Conservation (phyloP, 1,140 invertebrate species). For the Drosophila parvula region DNA sequence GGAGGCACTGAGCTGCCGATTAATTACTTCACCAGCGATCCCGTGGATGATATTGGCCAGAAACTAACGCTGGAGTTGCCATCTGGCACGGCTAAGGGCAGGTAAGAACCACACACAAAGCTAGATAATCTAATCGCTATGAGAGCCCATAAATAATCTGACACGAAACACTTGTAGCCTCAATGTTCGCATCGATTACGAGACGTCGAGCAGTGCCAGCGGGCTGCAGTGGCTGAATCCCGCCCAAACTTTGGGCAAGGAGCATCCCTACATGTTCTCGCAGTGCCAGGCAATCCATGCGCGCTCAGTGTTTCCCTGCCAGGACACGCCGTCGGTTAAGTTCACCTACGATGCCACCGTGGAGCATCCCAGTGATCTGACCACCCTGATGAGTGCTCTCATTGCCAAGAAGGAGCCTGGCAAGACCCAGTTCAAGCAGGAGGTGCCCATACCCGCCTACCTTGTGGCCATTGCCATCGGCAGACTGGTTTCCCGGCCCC, state of each 20-base stretch:
- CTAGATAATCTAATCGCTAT: slow-evolving; percentile 60
- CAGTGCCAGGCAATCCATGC: slow-evolving; percentile 97
- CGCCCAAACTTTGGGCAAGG: slow-evolving; percentile 94
- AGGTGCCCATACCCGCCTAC: slow-evolving; percentile 90
- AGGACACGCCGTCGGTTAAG: slow-evolving; percentile 97
- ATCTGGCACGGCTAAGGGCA: slow-evolving; percentile 78
- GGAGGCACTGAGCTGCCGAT: slow-evolving; percentile 86
- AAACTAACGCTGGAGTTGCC: slow-evolving; percentile 90
- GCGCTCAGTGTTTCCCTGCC: slow-evolving; percentile 94
- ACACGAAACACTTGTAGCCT: slow-evolving; percentile 84
- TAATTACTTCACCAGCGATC: slow-evolving; percentile 87
- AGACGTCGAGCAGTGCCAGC: slow-evolving; percentile 89
- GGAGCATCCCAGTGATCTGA: slow-evolving; percentile 90
- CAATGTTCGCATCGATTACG: slow-evolving; percentile 89
- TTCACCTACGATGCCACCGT: slow-evolving; percentile 93
- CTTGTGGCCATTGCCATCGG: slow-evolving; percentile 95
- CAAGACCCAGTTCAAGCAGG: slow-evolving; percentile 89
- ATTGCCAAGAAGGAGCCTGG: slow-evolving; percentile 84
- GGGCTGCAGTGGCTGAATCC: slow-evolving; percentile 96
- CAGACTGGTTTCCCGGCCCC: slow-evolving; percentile 89
- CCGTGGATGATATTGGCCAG: slow-evolving; percentile 89
- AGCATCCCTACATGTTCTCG: slow-evolving; percentile 95
- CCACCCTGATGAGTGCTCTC: slow-evolving; percentile 95
- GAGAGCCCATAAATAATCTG: slow-evolving; percentile 50
- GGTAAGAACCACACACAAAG: slow-evolving; percentile 72